These are phyloP conservation scores for Eciton burchellii DNA, from an alignment of 1,140 invertebrate genomes.

Conservation along the genomic window DNA sequence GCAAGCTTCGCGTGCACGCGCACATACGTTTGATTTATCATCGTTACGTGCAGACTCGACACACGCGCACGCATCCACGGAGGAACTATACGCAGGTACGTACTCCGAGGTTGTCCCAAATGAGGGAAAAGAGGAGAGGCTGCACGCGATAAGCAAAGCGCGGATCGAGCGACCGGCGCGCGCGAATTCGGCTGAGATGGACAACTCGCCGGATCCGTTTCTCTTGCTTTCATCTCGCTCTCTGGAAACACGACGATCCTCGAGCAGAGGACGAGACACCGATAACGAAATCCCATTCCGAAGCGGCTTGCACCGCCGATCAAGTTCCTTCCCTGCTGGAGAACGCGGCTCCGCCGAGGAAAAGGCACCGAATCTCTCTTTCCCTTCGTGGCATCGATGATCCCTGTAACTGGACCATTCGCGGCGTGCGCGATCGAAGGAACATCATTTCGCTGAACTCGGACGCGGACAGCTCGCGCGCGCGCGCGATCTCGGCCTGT, in stretches of 20 bases:
- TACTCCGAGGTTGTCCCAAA: neutral
- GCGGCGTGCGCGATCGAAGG: neutral
- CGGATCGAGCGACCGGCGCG: constrained; percentile 10
- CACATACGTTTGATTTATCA: constrained; percentile 13
- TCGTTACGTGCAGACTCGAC: constrained; percentile 20
- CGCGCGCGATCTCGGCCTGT: constrained; percentile 22
- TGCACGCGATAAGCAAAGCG: neutral
- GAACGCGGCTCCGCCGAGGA: neutral
- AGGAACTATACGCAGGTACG: too few species aligned
- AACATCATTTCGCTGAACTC: constrained; percentile 16
- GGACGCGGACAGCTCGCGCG: constrained; percentile 14
- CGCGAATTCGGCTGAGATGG: constrained; percentile 15
- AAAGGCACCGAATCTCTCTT: neutral
- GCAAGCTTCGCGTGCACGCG: constrained; percentile 16
- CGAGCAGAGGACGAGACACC: constrained; percentile 14
- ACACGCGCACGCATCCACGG: too few species aligned
- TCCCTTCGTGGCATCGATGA: neutral
- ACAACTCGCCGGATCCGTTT: constrained; percentile 4
- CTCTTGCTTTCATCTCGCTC: neutral
- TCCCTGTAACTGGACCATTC: neutral
- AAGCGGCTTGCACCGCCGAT: constrained; percentile 1
- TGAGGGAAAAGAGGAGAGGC: neutral
- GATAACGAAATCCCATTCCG: constrained; percentile 46
- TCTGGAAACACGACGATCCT: constrained; percentile 22
- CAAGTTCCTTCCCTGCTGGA: too few species aligned